These are phyloP conservation scores for Drosophila melanocephala DNA, from an alignment of 2,888 invertebrate genomes.

Conservation along the genomic window DNA sequence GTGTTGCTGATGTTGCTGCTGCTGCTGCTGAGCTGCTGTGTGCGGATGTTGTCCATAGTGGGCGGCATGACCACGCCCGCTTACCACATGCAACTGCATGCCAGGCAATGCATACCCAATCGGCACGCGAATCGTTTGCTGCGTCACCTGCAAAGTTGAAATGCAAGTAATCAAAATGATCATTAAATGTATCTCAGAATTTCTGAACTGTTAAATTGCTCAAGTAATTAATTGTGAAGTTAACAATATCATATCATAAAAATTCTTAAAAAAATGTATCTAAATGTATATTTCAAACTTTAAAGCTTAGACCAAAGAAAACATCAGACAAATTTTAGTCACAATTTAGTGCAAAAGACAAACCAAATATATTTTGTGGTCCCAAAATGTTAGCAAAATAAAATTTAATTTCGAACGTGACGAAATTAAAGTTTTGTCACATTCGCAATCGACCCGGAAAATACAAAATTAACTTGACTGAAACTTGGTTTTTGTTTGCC, in stretches of 20 bases:
- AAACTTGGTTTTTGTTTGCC: no score
- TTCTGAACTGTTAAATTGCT: neutral
- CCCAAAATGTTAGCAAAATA: neutral
- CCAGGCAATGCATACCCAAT: conserved; percentile 86
- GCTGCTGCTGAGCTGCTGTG: conserved; percentile 69
- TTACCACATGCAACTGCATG: conserved; percentile 86
- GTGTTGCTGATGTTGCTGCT: conserved; percentile 60
- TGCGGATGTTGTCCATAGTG: conserved; percentile 79
- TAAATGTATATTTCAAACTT: no score
- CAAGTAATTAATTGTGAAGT: neutral
- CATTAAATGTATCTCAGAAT: neutral
- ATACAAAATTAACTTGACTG: no score
- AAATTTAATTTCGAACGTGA: neutral
- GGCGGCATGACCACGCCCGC: conserved; percentile 81
- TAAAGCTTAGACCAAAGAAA: neutral
- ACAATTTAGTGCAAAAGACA: neutral
- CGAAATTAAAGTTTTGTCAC: no score
- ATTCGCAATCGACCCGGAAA: no score
- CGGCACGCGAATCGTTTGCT: conserved; percentile 86
- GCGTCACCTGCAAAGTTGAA: conserved; percentile 81
- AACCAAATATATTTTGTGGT: neutral
- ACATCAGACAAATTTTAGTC: neutral
- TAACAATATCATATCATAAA: neutral
- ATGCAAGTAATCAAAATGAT: conserved; percentile 28
- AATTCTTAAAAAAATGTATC: no score